Evolutionary conservation across 2,888 invertebrate genomes (phyloP).

Genomic region (Phoronis australis): DNA sequence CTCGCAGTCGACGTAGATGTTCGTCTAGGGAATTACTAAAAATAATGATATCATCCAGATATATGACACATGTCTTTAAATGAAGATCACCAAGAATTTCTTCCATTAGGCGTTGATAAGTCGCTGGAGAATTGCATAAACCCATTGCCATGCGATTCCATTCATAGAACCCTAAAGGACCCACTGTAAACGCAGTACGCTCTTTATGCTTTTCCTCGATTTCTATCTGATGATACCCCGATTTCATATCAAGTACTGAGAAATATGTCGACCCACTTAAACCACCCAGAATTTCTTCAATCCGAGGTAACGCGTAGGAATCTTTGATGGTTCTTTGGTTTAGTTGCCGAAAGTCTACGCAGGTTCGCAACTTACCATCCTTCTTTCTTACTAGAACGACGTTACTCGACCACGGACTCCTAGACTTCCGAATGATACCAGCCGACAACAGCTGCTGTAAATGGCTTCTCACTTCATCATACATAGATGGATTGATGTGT

Average conservation of each 20-base stretch:
- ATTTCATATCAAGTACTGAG: constrained; percentile 9
- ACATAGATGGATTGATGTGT: constrained; percentile 17
- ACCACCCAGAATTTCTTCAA: constrained; percentile 17
- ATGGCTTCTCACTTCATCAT: constrained; percentile 15
- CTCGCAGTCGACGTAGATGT: constrained; percentile 10
- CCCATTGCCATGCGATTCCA: constrained; percentile 16
- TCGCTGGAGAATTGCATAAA: constrained; percentile 11
- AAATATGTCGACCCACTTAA: constrained; percentile 14
- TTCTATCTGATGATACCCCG: constrained; percentile 14
- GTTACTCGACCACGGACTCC: constrained; percentile 14
- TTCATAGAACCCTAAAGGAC: constrained; percentile 16
- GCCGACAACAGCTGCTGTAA: constrained; percentile 14
- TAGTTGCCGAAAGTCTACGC: constrained; percentile 13
- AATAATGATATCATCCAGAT: constrained; percentile 20
- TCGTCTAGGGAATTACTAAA: constrained; percentile 10
- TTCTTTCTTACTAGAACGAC: constrained; percentile 12
- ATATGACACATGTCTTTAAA: constrained; percentile 12
- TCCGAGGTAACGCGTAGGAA: constrained; percentile 14
- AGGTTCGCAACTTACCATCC: constrained; percentile 13
- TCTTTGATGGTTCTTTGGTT: constrained; percentile 17
- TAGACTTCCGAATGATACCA: constrained; percentile 15
- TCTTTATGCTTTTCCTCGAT: constrained; percentile 14
- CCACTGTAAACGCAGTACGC: constrained; percentile 15
- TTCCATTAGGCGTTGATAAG: constrained; percentile 17
- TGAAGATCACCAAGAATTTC: constrained; percentile 10